phyloP scores from a whole-genome alignment of 2,888 invertebrate genomes.

The Syrista parreyssii region DNA sequence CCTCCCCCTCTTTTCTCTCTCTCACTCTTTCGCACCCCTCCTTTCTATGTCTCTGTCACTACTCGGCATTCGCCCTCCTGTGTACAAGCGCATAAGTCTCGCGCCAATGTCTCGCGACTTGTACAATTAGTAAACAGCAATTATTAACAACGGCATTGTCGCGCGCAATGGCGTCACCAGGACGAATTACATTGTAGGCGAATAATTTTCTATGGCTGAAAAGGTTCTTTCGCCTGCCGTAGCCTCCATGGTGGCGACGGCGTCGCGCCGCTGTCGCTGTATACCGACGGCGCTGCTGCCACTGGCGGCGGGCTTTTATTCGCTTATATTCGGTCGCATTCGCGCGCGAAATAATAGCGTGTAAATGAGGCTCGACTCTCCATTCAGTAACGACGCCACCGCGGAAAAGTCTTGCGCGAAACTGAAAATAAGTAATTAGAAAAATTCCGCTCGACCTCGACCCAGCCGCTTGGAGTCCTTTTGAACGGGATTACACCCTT shows the following conservation, averaged over 20 bases:
- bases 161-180: conserved; percentile 13
- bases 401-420: conserved; percentile 7
- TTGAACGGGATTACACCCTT: too few species aligned
- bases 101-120: conserved; percentile 12
- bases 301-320: not conserved
- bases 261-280: too few species aligned
- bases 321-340: conserved; percentile 5
- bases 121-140: conserved; percentile 34
- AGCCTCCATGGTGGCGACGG: too few species aligned
- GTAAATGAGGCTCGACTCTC: conserved; percentile 6
- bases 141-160: conserved; percentile 38
- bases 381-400: conserved; percentile 7
- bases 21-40: not conserved
- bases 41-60: not conserved
- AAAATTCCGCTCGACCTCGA: conserved; percentile 2
- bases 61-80: too few species aligned
- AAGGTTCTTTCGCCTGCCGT: conserved; percentile 7
- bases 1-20: not conserved
- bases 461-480: too few species aligned
- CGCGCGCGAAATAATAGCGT: conserved; percentile 9
- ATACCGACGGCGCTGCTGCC: too few species aligned
- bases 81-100: not conserved
- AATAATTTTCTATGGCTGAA: conserved; percentile 23
- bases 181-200: conserved; percentile 25
- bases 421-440: conserved; percentile 9